Evolutionary conservation across 64 coral and sea anemone species (phyloP), one percentile per base, ranked within the genome.

Genomic region (Stichodactyla mertensii): DNA sequence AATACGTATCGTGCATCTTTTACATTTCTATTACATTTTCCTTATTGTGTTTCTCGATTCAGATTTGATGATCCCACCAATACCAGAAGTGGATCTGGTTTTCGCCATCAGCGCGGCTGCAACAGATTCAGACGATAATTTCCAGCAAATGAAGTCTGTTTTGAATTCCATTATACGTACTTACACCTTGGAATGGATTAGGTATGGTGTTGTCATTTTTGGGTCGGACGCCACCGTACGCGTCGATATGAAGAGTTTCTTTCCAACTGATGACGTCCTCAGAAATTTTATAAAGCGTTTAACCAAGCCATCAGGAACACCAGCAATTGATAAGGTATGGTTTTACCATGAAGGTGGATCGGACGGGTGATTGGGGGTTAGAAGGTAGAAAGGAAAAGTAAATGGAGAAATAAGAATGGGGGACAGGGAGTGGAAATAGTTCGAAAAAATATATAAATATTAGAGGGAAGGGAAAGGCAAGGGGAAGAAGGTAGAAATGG

Each of bases 51-150:
- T 82, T 82, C 12, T 82, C 23, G 26, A 18, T 82, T 82, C 28
- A 96, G 94, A 52, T 85, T 20, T 71, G 13, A 55, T 85, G 8
- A 64, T 86, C n/a, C 87, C 82, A 16, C 51, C 20, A 55, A 81
- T 96, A 62, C 94, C 94, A 16, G 94, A 96, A 57, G 88, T 92
- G 18, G 88, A 96, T 77, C 91, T 96, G 22, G 88, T 92, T 1
- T 96, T 96, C 86, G 94, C 88, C 16, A 92, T 93, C 79, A 82
- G 84, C 57, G 91, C 94, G 55, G 80, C 88, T 4, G 67, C 88
- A 11, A 16, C 78, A 15, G 61, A 90, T 54, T 88, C 91, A 51
- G 84, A 87, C 0, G 60, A 87, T 9, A 96, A 87, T 53, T 90
- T 88, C 36, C 79, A 87, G 23, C 91, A 90, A 69, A 96, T 90